Base-by-base conservation (phyloP, 1,140 invertebrate genomes). In the Zaprionus davidi region DNA sequence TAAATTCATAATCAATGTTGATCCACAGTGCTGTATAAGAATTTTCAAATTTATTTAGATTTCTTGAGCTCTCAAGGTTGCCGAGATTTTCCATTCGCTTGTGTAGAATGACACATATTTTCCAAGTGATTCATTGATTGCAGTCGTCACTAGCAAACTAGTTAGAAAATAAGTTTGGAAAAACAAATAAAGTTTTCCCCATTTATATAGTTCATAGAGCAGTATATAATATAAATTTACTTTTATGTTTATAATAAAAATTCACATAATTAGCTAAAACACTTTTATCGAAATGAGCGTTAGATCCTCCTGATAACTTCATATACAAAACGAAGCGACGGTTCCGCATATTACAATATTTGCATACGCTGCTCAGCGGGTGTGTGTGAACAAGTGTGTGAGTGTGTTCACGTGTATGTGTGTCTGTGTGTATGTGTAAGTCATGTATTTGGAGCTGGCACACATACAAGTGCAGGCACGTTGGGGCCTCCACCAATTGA, bases 401-500 rank as follows among this genome's bases (percentile, higher is more conserved):
- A 56, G 71, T 53, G 36, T 34, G 22, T 26, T 3, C 20, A 9
- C 17, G 13, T 53, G 11, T 44, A 36, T 49, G 56, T 56, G 36
- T 62, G 15, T 36, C 3, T 58, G 31, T 38, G 74, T 73, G 76
- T 82, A 62, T 78, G 53, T 44, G 64, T 69, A n/a, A 49, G 60
- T 31, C 69, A 57, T 60, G 77, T 78, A 68, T 78, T 64, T 76
- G 78, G 81, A 74, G 71, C 81, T 78, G 57, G 28, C 83, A 82
- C 77, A 69, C 66, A 72, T 38, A 59, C 57, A 74, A 17, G 46
- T 22, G 60, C 71, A 73, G 56, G 53, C 63, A 68, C 71, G 73
- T 79, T 81, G 78, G 76, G 60, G 83, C 46, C 81, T 81, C 79
- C 81, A 88, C 85, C 85, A 88, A 88, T 88, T 90, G 85, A 88